These are phyloP conservation scores for Lates japonicus DNA, from an alignment of 2,797 vertebrate genomes.

Conservation along the genomic window DNA sequence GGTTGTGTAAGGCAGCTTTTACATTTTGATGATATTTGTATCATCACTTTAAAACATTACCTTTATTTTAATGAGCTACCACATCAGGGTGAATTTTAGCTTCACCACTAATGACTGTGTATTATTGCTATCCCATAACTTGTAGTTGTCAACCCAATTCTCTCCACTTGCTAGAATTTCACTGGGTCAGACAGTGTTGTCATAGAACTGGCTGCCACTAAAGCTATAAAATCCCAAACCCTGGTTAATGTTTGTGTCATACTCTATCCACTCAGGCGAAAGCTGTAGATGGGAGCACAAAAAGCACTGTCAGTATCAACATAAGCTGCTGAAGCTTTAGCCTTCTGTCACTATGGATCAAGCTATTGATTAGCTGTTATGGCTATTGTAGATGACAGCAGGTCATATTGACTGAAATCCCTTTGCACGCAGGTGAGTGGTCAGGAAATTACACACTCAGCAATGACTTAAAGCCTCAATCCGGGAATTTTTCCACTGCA, in stretches of 20 bases:
- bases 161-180: slow-evolving; percentile 8
- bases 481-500: slow-evolving; percentile 7
- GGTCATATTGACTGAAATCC: slow-evolving; percentile 69
- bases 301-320: slow-evolving; percentile 64
- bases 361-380: slow-evolving; percentile 75
- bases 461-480: slow-evolving; percentile 48
- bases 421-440: slow-evolving; percentile 61
- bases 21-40: not conserved
- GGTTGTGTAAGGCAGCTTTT: not conserved
- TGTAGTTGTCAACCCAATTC: not conserved
- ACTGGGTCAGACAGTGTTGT: slow-evolving; percentile 16
- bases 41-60: not conserved
- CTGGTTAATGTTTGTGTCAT: slow-evolving; percentile 47
- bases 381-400: slow-evolving; percentile 66
- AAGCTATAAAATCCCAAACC: slow-evolving; percentile 42
- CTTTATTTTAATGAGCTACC: not conserved
- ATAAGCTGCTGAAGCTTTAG: slow-evolving; percentile 62
- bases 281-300: slow-evolving; percentile 59
- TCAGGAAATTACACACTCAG: slow-evolving; percentile 60
- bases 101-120: not conserved
- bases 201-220: slow-evolving; percentile 12
- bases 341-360: slow-evolving; percentile 71
- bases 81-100: not conserved
- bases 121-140: not conserved
- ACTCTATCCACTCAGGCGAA: slow-evolving; percentile 34